These are phyloP conservation scores for Drosophila silvestris DNA, from an alignment of 2,888 invertebrate species.

Conservation along the genomic window DNA sequence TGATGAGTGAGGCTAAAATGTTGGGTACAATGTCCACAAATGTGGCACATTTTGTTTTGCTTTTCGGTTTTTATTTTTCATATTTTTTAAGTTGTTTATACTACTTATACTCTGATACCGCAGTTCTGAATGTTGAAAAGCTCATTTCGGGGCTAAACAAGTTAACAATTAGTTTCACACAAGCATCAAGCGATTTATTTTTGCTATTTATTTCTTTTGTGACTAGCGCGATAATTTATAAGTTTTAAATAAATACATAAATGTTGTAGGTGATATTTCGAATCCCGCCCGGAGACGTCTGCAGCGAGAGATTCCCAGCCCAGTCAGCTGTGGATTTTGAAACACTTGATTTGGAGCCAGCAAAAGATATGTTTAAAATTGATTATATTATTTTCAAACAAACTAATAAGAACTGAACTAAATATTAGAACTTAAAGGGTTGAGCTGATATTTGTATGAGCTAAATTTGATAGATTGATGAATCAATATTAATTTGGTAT, in stretches of 20 bases:
- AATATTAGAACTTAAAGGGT: not conserved
- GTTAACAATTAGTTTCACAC: too few relatives aligned
- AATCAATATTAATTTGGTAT: not conserved
- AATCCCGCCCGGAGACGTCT: not conserved
- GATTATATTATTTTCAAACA: not conserved
- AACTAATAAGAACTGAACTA: not conserved
- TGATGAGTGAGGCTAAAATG: not conserved
- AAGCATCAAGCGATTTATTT: too few relatives aligned
- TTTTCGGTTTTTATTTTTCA: not conserved
- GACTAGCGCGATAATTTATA: too few relatives aligned
- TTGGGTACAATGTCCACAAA: not conserved
- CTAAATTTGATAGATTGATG: not conserved
- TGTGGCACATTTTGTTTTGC: not conserved
- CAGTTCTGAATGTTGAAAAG: too few relatives aligned
- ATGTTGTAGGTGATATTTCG: not conserved
- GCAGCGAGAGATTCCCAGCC: not conserved
- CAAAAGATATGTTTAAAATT: not conserved
- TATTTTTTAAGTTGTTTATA: not conserved
- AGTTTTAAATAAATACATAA: too few relatives aligned
- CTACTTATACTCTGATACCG: not conserved
- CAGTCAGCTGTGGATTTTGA: not conserved
- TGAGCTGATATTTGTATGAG: not conserved
- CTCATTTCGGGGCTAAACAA: too few relatives aligned
- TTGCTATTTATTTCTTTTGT: too few relatives aligned
- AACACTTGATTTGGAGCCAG: too few relatives aligned